Conservation (phyloP, 1,140 invertebrate species). For the Drosophila suzukii region DNA sequence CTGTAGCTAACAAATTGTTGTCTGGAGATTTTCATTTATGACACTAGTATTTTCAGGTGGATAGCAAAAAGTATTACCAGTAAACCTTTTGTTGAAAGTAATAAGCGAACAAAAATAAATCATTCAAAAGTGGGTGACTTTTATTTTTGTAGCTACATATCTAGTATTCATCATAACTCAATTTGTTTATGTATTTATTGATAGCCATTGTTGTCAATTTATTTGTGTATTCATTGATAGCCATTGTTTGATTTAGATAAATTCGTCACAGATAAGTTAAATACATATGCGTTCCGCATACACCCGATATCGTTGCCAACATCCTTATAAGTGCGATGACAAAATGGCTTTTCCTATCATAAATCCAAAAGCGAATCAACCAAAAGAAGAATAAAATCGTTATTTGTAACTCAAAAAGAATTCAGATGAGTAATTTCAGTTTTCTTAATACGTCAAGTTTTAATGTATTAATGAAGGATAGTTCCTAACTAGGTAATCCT, state of each 20-base stretch:
- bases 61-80: neutral
- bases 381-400: neutral
- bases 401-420: neutral
- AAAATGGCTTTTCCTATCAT: constrained; percentile 17
- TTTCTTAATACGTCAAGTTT: neutral
- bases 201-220: neutral
- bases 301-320: neutral
- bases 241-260: neutral
- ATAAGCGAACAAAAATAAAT: neutral
- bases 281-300: neutral
- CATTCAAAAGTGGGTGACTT: neutral
- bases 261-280: constrained; percentile 9
- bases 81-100: neutral
- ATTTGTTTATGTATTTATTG: neutral
- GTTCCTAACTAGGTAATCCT: no score
- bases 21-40: neutral
- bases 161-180: neutral
- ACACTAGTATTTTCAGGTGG: neutral
- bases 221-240: neutral
- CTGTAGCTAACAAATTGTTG: neutral
- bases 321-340: neutral
- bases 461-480: neutral
- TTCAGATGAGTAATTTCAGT: neutral
- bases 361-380: constrained; percentile 2
- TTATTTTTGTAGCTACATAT: neutral